These are phyloP conservation scores for Eubucco bourcierii DNA, from an alignment of 2,113 vertebrate genomes.

Conservation along the genomic window DNA sequence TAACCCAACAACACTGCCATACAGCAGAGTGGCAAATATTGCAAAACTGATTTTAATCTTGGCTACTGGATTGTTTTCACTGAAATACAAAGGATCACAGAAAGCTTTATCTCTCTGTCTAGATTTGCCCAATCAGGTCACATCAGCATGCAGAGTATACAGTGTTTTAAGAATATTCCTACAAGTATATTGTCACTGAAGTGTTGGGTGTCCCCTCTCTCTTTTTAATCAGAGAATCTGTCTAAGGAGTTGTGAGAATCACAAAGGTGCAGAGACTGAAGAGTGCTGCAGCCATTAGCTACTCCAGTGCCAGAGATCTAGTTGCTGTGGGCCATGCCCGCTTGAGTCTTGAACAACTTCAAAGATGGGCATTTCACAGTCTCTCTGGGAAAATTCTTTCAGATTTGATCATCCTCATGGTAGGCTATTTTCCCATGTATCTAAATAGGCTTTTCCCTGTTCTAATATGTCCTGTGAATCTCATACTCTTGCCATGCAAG, in stretches of 20 bases:
- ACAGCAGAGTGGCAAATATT: background rate
- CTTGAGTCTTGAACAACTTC: background rate
- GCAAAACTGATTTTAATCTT: background rate
- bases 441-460: background rate
- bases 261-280: background rate
- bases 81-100: background rate
- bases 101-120: background rate
- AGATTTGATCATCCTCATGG: background rate
- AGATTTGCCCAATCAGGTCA: background rate
- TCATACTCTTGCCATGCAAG: background rate
- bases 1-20: background rate
- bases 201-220: rapidly evolving
- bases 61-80: background rate
- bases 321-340: background rate
- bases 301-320: background rate
- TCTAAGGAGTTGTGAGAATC: background rate
- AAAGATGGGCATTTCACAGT: background rate
- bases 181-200: background rate
- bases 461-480: background rate
- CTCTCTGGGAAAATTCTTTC: background rate
- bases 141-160: background rate
- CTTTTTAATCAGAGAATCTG: background rate
- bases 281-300: background rate
- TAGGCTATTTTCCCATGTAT: background rate
- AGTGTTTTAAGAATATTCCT: background rate